Evolutionary conservation across 1,140 invertebrate species (phyloP), one percentile per base, ranked within the genome.

Genomic region (Drosophila auraria): DNA sequence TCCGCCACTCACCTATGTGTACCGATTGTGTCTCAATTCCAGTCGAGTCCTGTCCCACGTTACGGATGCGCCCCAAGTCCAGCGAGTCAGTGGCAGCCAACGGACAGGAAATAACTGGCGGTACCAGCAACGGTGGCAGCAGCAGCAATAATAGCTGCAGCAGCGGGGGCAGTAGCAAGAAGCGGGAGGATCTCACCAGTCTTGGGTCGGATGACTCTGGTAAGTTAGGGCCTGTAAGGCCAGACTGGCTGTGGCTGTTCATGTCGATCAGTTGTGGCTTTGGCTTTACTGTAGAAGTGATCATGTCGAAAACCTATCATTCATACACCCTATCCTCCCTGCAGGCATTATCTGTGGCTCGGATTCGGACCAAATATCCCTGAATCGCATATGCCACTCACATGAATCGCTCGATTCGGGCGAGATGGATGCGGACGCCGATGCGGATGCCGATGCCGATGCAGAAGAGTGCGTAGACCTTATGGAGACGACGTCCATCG

Each of bases 151-250:
- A 82, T 12, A 80, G 72, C 53, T 84, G 78, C 68, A 91, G 82
- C 61, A 76, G 78, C 44, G 78, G 71, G 2, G 81, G 82, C 36
- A 91, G 89, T 65, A 92, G 73, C 27, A 93, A 93, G 54, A 93
- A 95, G 81, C 94, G 95, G 38, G 95, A 96, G 76, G 96, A 96
- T 92, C 94, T 96, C 44, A 95, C 95, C 30, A 96, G 96, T 82
- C 93, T 97, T 9, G 97, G 97, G 15, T 98, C 97, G 0, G 97
- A 98, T 92, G 97, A 98, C 93, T 97, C 97, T 15, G 95, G 95
- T 93, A 78, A 53, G 77, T 63, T 57, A 3, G 0, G 2, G 9
- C n/a, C 17, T n/a, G 3, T 5, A 36, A 50, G 17, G 1, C 50
- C 15, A 1, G 27, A 12, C 50, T n/a, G 8, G 8, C 38, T 20